These are phyloP conservation scores for Drosophila seguyi DNA, from an alignment of 1,140 invertebrate genomes.

Conservation along the genomic window DNA sequence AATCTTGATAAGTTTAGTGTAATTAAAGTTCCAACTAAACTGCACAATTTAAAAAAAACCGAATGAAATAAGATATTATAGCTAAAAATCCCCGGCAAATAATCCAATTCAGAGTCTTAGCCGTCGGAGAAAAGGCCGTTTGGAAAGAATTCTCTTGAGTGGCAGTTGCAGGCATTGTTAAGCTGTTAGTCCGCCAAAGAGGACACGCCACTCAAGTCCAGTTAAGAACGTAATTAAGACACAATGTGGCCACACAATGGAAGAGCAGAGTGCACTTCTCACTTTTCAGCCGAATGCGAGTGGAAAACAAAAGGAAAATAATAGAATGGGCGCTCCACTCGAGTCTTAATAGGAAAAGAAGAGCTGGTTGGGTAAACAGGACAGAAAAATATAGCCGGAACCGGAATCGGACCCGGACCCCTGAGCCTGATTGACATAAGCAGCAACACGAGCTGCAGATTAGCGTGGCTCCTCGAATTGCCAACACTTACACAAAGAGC, in stretches of 20 bases:
- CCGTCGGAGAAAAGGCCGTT: neutral
- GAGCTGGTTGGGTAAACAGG: slow-evolving; percentile 13
- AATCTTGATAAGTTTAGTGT: neutral
- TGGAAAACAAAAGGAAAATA: slow-evolving; percentile 63
- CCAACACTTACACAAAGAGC: slow-evolving; percentile 39
- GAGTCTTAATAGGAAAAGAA: slow-evolving; percentile 54
- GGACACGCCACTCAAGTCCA: slow-evolving; percentile 60
- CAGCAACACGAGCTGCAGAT: slow-evolving; percentile 60
- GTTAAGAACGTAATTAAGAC: slow-evolving; percentile 77
- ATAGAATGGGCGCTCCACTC: slow-evolving; percentile 33
- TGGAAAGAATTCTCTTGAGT: slow-evolving; percentile 36
- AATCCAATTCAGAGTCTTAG: slow-evolving; percentile 27
- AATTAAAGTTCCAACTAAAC: slow-evolving; percentile 1
- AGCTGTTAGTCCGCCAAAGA: slow-evolving; percentile 59
- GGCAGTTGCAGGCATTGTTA: slow-evolving; percentile 48
- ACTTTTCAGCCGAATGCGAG: slow-evolving; percentile 66
- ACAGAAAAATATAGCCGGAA: slow-evolving; percentile 15
- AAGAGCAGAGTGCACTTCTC: slow-evolving; percentile 66
- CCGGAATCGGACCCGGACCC: slow-evolving; percentile 11
- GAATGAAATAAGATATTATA: slow-evolving; percentile 4
- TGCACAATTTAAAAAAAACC: neutral
- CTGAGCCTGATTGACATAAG: slow-evolving; percentile 54
- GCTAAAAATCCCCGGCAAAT: slow-evolving; percentile 24
- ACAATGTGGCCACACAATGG: slow-evolving; percentile 70
- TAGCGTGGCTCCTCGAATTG: slow-evolving; percentile 44